phyloP scores from a whole-genome alignment of 2,888 invertebrate species.

The Eucriotettix oculatus region DNA sequence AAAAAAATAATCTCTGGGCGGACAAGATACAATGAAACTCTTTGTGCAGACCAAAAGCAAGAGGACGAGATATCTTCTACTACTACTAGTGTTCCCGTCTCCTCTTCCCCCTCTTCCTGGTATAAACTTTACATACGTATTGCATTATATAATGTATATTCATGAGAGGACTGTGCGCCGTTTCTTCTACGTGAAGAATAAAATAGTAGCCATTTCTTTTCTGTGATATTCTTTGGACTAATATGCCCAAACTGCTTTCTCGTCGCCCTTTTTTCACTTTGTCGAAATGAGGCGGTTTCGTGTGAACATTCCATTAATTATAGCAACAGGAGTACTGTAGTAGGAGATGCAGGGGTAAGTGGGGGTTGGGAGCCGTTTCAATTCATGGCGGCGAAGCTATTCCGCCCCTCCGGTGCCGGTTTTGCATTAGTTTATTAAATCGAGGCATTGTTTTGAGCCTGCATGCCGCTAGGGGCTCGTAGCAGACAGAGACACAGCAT shows the following conservation, averaged over 20 bases:
- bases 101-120: too few species aligned
- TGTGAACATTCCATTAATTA: conserved; percentile 15
- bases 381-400: conserved; percentile 7
- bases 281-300: conserved; percentile 9
- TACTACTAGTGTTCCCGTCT: too few species aligned
- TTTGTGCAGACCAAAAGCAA: too few species aligned
- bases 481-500: not conserved
- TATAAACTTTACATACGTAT: not conserved
- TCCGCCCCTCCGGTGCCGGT: conserved; percentile 2
- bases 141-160: not conserved
- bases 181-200: not conserved
- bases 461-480: not conserved
- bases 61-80: too few species aligned
- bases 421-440: conserved; percentile 14
- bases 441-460: conserved; percentile 12
- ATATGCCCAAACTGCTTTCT: conserved; percentile 2
- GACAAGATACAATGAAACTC: too few species aligned
- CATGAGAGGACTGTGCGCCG: not conserved
- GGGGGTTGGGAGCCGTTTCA: conserved; percentile 2
- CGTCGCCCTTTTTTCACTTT: not conserved
- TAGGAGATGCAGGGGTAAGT: not conserved
- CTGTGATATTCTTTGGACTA: conserved; percentile 7
- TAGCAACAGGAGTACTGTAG: conserved; percentile 9
- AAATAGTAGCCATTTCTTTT: conserved; percentile 8
- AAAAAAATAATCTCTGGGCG: too few species aligned